Evolutionary conservation across 2,797 vertebrate genomes (phyloP), one percentile per base, ranked within the genome.

Genomic region (Chrosomus eos): DNA sequence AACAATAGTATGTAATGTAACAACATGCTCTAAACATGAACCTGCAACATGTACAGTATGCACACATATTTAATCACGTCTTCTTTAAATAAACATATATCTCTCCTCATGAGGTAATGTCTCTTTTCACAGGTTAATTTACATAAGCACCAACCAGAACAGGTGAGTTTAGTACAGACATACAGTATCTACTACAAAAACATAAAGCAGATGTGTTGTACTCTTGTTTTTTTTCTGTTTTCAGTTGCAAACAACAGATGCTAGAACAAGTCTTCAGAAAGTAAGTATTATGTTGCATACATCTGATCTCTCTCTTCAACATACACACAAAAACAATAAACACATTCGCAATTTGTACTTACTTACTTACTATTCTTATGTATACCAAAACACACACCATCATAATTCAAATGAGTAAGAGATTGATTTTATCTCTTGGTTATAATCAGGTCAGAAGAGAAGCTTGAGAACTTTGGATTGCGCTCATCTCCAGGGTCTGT

Each of bases 101-200:
- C 51, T 58, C 1, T 18, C 36, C 48, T 51, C 23, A 76, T 76
- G 1, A 38, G 58, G 21, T 58, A n/a, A 23, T 36, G 28, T 75
- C 31, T 66, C 66, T 79, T 26, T 48, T 79, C 11, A 66, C 77
- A 79, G 77, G 43, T 11, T 79, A 3, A 14, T 79, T 64, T 79
- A 79, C 62, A 11, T 66, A 11, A 16, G 10, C 26, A 45, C 16
- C 60, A 16, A 66, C 26, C 60, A 66, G 62, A 48, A 8, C 10
- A 66, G 60, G 77, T 79, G 62, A 66, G 58, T 79, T 79, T 48
- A 18, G 26, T 40, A n/a, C 73, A 75, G 48, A 66, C 38, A 45
- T 9, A n/a, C n/a, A n/a, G n/a, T n/a, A 28, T 13, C 5, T 11
- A 7, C 21, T 43, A 40, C 67, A 70, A 67, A 67, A 74, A 55